Evolutionary conservation across 2,113 vertebrate genomes (phyloP), one percentile per base, ranked within the genome.

Genomic region (Colistium nudipinnis): DNA sequence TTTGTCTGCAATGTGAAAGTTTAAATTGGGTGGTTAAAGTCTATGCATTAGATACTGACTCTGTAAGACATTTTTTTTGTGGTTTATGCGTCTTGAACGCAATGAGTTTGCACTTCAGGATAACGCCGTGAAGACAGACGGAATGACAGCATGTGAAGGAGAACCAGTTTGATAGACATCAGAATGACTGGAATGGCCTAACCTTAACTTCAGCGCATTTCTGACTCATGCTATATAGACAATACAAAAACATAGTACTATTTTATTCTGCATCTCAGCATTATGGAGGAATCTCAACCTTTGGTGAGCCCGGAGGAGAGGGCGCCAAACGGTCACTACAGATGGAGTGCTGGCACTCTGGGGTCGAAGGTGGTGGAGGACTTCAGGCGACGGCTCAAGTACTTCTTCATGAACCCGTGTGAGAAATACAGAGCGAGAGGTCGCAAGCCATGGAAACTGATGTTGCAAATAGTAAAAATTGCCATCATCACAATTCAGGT

Each of bases 341-440:
- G 51, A 63, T 88, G 84, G 74, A 74, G 63, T n/a, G 57, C 43
- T 1, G 20, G 5, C 17, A 11, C 44, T 28, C 27, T 69, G 63
- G 89, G 95, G 57, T 84, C 90, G 0, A 89, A 93, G 49, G 54
- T 85, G 36, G 94, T 95, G 90, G 95, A 97, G 45, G 90, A 94
- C 64, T 94, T 98, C 84, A 94, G 94, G 67, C 92, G 95, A 59
- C 95, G 94, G 70, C 93, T 99, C 62, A 98, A 97, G 67, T 97
- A 96, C 87, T 98, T 95, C 84, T 99, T 99, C 76, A 98, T 98
- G 96, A 98, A 95, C 70, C 96, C 97, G 0, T 99, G 96, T 81
- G 96, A 99, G 78, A 99, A 98, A 80, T 96, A 96, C 83, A 93
- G 86, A 90, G 95, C 96, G n/a, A 91, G 95, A 17, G 94, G 95